Evolutionary conservation across 2,797 vertebrate genomes (phyloP), one percentile per base, ranked within the genome.

Genomic region (Phyllotis vaccarum): DNA sequence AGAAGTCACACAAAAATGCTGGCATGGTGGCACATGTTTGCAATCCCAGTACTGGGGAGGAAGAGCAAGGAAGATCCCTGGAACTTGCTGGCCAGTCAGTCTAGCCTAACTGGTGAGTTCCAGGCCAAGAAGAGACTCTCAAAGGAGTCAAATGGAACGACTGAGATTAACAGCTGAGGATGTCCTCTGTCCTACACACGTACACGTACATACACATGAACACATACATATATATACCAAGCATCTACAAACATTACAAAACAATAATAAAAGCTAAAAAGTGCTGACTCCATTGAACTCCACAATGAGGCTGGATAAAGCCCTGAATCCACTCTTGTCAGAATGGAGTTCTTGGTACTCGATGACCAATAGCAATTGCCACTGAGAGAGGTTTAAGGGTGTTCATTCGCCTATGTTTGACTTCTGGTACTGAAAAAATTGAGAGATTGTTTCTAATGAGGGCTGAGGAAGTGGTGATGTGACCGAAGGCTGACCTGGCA

Each of bases 371-470:
- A 75, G 27, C 49, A 74, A 14, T 31, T 92, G 14, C 29, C 49
- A 78, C 31, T 86, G 21, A 40, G 82, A 68, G 27, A 54, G 4
- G 1, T 56, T 24, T 43, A 62, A 5, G 54, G 87, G 87, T 12
- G 72, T 31, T 87, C 49, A 88, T 64, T 92, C 91, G 27, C 64
- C n/a, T 87, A 9, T 37, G 98, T 97, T 97, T 97, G 62, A 94
- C 91, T 95, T 16, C 81, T 12, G 89, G 98, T 64, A 86, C 80
- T 64, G 29, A n/a, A 85, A 90, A 74, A 87, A 64, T 31, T 52
- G 66, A 6, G 21, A 27, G 37, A 19, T 24, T 68, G 5, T 49
- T 49, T 49, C 9, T 49, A 49, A 72, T 17, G 22, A n/a, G 27
- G 27, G 3, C 52, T 74, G 37, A 75, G 37, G 54, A 58, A 60